Percentiles rank a stretch among this genome's conserved stretches.
Evolutionary conservation across 2,888 invertebrate species (phyloP).

Genomic region (Brachynemurus nebulosus): DNA sequence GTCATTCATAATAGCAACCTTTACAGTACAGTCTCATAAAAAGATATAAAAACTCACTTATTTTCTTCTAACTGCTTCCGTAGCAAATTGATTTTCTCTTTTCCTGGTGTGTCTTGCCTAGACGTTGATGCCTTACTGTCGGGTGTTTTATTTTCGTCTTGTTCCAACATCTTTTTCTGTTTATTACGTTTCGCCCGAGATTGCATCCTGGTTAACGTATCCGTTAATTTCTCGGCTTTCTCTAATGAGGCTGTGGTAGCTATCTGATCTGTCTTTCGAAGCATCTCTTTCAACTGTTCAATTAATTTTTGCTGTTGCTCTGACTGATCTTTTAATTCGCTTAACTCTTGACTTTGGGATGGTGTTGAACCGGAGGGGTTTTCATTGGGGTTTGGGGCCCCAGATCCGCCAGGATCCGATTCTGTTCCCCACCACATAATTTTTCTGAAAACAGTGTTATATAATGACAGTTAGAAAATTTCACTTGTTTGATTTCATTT

Average conservation of each 20-base stretch:
- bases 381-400: conserved; percentile 21
- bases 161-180: conserved; percentile 20
- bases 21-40: no score
- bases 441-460: background rate
- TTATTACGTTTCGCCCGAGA: conserved; percentile 26
- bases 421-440: conserved; percentile 28
- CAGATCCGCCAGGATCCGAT: conserved; percentile 25
- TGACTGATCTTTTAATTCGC: conserved; percentile 28
- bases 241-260: conserved; percentile 27
- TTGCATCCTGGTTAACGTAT: conserved; percentile 29
- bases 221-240: conserved; percentile 32
- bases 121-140: conserved; percentile 15
- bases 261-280: conserved; percentile 29
- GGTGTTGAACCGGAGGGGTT: conserved; percentile 11
- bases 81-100: conserved; percentile 37
- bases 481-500: background rate
- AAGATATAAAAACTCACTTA: conserved; percentile 25
- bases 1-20: no score
- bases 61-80: conserved; percentile 40
- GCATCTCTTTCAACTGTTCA: conserved; percentile 31
- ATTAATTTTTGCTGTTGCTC: conserved; percentile 31
- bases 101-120: conserved; percentile 30
- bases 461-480: background rate
- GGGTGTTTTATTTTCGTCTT: conserved; percentile 11
- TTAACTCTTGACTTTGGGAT: conserved; percentile 23